Evolutionary conservation across 2,888 invertebrate species (phyloP), one percentile per base, ranked within the genome.

Genomic region (Papilio elwesi): DNA sequence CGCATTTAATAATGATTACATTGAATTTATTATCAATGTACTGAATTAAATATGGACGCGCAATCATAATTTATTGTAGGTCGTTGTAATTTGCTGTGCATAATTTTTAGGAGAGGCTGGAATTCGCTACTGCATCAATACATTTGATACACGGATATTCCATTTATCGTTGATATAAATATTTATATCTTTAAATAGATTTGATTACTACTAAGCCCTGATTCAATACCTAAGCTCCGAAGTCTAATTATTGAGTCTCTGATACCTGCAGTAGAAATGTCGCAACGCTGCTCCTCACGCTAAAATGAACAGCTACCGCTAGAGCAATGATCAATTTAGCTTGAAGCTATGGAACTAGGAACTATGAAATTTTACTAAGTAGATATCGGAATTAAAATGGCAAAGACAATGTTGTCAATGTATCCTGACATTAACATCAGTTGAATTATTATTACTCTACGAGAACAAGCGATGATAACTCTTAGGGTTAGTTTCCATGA

Each of bases 71-170:
- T 73, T 68, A 72, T 72, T 64, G 38, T 16, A 57, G 68, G 51
- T 51, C 12, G 57, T 69, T 64, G 64, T 68, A 69, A 69, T 73
- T 68, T 72, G 68, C 68, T 65, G n/a, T 38, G 68, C 64, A 73
- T 73, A 73, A 64, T 73, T 68, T 73, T 73, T 64, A 68, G 68
- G 55, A 64, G 62, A 63, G 52, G 52, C 48, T 47, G 53, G 68
- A 68, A 73, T 72, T 72, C 63, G 49, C 55, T 26, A 36, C 26
- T 52, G 43, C 10, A 64, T 64, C 6, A 13, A 11, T 16, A 26
- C 38, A 38, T 70, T 65, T 49, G 16, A 53, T 71, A 51, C 15
- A 38, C 12, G 57, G 49, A 16, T 71, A 51, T 13, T 49, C 64
- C 16, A 51, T 38, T 65, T 38, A 26, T 49, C 12, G n/a, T 57